Evolutionary conservation across 37 sponge, comb jelly and placozoan genomes (phyloP).

Genomic region (Aplysina aerophoba): DNA sequence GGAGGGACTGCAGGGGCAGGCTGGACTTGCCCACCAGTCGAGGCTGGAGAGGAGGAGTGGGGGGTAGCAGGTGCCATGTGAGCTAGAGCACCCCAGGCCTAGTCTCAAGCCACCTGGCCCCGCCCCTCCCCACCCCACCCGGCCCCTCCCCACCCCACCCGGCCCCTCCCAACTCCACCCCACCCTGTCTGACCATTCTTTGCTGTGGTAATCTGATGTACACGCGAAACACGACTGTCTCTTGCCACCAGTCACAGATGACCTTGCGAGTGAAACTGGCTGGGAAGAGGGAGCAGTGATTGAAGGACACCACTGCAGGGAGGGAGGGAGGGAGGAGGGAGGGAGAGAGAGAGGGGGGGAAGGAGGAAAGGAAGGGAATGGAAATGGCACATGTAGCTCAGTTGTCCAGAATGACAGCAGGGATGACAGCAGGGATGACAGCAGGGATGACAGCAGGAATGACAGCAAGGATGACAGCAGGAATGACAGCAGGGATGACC

Average conservation of each 20-base stretch:
- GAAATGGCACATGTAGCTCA: background rate
- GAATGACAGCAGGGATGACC: too few relatives aligned
- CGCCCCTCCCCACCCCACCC: too few relatives aligned
- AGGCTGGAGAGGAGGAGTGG: background rate
- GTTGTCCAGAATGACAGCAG: background rate
- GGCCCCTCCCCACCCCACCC: too few relatives aligned
- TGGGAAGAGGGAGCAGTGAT: conserved; percentile 72
- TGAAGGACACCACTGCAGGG: conserved; percentile 59
- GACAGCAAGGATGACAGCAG: too few relatives aligned
- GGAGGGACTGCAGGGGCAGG: background rate
- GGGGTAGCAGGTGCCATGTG: too few relatives aligned
- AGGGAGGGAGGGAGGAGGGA: background rate
- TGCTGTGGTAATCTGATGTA: conserved; percentile 45
- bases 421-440: background rate
- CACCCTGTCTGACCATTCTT: conserved; percentile 48
- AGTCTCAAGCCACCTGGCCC: too few relatives aligned
- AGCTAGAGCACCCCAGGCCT: background rate
- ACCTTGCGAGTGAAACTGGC: conserved; percentile 42
- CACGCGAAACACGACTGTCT: conserved; percentile 55
- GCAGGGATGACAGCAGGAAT: background rate
- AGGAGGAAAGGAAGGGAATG: background rate
- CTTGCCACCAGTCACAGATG: conserved; percentile 59
- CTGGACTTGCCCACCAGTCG: conserved; percentile 21
- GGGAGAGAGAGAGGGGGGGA: background rate
- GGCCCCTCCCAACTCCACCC: too few relatives aligned